These are phyloP conservation scores for Rhinichthys osculus DNA, from an alignment of 2,797 vertebrate genomes.

Conservation along the genomic window DNA sequence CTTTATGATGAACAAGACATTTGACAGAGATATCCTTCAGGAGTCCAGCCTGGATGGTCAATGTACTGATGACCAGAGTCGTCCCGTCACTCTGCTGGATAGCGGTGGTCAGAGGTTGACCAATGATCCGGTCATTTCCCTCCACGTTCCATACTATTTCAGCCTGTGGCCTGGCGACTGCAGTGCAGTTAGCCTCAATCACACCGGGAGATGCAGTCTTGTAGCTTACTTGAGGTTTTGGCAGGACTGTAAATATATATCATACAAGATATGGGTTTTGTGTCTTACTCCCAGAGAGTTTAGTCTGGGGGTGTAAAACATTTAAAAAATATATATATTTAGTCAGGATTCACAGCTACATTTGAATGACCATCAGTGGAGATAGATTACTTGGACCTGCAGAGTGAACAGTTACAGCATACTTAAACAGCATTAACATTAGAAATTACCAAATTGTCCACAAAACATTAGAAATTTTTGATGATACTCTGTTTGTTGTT, in stretches of 20 bases:
- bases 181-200: slow-evolving; percentile 83
- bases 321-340: not conserved
- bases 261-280: not conserved
- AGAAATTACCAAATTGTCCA: not conserved
- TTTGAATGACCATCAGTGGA: not conserved
- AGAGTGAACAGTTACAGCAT: not conserved
- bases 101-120: slow-evolving; percentile 67
- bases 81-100: slow-evolving; percentile 76
- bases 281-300: not conserved
- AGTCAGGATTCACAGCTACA: not conserved
- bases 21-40: slow-evolving; percentile 83
- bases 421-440: not conserved
- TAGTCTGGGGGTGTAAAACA: not conserved
- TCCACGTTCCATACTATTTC: slow-evolving; percentile 85
- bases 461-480: not conserved
- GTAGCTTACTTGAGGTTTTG: slow-evolving; percentile 84
- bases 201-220: slow-evolving; percentile 78
- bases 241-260: slow-evolving; percentile 72
- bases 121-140: slow-evolving; percentile 79
- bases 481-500: not conserved
- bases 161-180: slow-evolving; percentile 74
- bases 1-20: slow-evolving; percentile 83
- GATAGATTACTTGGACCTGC: not conserved
- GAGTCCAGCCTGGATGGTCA: slow-evolving; percentile 75
- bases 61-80: slow-evolving; percentile 79